A percentile compares a stretch with the other conserved stretches of the same genome.
phyloP scores from a whole-genome alignment of 35 echinoderm and acorn worm genomes.

The Apostichopus parvimensis region DNA sequence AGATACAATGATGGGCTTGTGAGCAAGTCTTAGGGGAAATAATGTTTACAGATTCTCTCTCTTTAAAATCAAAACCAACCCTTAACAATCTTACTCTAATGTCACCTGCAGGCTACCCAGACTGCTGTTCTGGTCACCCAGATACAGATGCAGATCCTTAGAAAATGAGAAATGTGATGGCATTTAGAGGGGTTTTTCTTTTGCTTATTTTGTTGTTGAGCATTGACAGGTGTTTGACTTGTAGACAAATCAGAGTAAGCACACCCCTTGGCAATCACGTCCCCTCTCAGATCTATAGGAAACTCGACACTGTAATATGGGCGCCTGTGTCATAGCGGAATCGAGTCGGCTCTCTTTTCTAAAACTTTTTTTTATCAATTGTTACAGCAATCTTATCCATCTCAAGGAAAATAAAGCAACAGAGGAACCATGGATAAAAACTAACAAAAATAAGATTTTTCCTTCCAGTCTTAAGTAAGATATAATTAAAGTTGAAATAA shows the following conservation, averaged over 20 bases:
- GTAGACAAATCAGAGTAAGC: constrained; percentile 17
- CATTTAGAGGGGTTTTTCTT: constrained; percentile 1
- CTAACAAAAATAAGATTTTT: too few species aligned
- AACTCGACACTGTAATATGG: too few species aligned
- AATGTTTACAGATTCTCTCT: background rate
- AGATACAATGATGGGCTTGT: too few species aligned
- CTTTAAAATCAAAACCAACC: background rate
- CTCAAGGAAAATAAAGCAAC: too few species aligned
- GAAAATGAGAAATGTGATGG: background rate
- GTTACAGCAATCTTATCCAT: too few species aligned
- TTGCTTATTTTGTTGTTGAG: background rate
- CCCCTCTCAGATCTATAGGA: background rate
- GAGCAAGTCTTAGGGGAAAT: background rate
- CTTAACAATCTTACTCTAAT: background rate
- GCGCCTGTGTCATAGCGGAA: too few species aligned
- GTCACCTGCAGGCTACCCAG: background rate
- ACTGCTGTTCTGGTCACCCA: background rate
- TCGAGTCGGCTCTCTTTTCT: too few species aligned
- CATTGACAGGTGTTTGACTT: constrained; percentile 3
- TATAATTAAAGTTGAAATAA: too few species aligned
- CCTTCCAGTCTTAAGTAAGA: too few species aligned
- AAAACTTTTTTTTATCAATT: too few species aligned
- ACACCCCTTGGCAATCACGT: background rate
- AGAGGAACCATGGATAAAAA: too few species aligned
- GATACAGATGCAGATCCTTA: background rate